Evolutionary conservation across 2,797 vertebrate genomes (phyloP).

Genomic region (Sebastes steindachneri): DNA sequence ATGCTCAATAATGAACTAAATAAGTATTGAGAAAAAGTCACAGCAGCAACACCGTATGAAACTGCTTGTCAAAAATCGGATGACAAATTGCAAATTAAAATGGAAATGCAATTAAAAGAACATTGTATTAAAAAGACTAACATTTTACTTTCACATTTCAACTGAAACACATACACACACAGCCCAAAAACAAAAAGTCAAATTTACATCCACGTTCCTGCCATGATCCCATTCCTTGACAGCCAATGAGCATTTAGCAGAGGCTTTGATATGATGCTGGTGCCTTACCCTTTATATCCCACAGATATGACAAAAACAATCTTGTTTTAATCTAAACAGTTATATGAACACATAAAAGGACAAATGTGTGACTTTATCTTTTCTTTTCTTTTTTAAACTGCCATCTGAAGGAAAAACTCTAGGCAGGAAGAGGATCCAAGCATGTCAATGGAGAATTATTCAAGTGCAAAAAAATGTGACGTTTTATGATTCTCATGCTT

Average conservation of each 20-base stretch:
- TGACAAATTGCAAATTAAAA: conserved; percentile 61
- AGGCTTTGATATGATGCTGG: conserved; percentile 74
- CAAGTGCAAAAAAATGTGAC: conserved; percentile 75
- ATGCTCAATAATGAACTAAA: conserved; percentile 65
- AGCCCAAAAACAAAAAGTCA: conserved; percentile 17
- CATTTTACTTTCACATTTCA: conserved; percentile 79
- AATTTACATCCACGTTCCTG: conserved; percentile 74
- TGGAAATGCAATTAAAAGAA: conserved; percentile 62
- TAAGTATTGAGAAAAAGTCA: conserved; percentile 54
- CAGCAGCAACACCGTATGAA: conserved; percentile 64
- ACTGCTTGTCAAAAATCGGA: conserved; percentile 53
- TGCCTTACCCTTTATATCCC: conserved; percentile 73
- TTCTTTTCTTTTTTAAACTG: background rate
- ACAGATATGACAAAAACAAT: conserved; percentile 55
- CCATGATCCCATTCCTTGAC: conserved; percentile 61
- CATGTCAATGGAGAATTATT: conserved; percentile 60
- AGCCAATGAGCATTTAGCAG: conserved; percentile 57
- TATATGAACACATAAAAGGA: conserved; percentile 59
- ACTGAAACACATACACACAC: conserved; percentile 62
- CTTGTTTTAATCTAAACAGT: conserved; percentile 49
- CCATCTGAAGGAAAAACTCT: conserved; percentile 63
- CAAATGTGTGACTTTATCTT: conserved; percentile 41
- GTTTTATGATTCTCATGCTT: conserved; percentile 56
- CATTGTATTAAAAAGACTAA: conserved; percentile 56
- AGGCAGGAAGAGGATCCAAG: conserved; percentile 64